Base-by-base conservation (phyloP, 1,140 invertebrate genomes). In the Leptestheria dahalacensis region DNA sequence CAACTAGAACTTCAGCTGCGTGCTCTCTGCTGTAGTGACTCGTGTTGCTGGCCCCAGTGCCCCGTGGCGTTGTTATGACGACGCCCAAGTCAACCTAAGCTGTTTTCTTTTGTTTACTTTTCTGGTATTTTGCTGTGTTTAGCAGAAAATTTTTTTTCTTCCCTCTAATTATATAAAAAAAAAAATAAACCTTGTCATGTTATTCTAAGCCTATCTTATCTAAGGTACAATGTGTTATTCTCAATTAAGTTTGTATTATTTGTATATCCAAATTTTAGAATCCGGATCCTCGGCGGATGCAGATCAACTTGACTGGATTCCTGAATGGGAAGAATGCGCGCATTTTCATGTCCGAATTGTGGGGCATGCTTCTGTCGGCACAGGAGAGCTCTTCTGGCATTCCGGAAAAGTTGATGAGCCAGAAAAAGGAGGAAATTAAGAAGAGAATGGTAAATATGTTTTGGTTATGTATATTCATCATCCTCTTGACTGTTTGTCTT, bases 241-340 rank as follows among this genome's bases (percentile, higher is more conserved):
- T 41, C 6, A 41, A 9, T 41, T 41, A 15, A 25, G 23, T 65
- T 63, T 65, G 63, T 62, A 66, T 64, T 71, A 69, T 33, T 69
- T 52, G 28, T 60, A 41, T 25, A 20, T 25, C n/a, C 15, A 21
- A 25, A n/a, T n/a, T 1, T 23, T 28, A 82, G 78, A 71, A 74
- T 77, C 91, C 95, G 21, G 94, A 98, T 78, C 93, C 93, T 46
- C 92, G 93, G 72, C 90, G 95, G 73, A 97, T 99, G 85, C 96
- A 99, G 79, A 99, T 99, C 67, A 99, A 98, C 75, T 76, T 99
- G 68, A 99, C 96, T 41, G 97, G 97, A 11, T 99, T 99, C 74
- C 75, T 99, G 25, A 97, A 99, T 74, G 93, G 92, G 2, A 94
- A 92, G 73, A 97, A 97, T 77, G 93, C 97, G 11, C 80, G 95